Percentiles rank a stretch among this genome's conserved stretches.
Evolutionary conservation across 64 coral and sea anemone species (phyloP).

Genomic region (Pocillopora damicornis): DNA sequence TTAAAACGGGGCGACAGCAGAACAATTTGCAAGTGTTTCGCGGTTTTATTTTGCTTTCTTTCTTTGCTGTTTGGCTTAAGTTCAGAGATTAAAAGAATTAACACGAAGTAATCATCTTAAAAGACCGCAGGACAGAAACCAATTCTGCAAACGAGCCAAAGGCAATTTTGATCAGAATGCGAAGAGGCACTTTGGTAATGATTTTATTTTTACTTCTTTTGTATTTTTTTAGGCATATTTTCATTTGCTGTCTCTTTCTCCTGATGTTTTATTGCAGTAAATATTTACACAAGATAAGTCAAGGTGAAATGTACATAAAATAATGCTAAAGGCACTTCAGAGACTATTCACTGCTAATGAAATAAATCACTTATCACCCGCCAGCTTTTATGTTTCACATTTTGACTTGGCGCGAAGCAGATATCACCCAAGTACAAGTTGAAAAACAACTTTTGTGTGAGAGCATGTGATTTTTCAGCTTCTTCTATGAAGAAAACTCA

Average conservation of each 20-base stretch:
- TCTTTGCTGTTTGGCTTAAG: background rate
- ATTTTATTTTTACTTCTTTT: background rate
- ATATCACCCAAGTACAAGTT: background rate
- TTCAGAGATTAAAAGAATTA: slow-evolving; percentile 5
- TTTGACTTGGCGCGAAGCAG: background rate
- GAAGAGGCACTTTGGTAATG: background rate
- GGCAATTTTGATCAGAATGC: background rate
- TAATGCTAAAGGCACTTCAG: slow-evolving; percentile 7
- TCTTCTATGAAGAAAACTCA: background rate
- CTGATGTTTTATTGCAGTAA: background rate
- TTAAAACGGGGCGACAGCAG: background rate
- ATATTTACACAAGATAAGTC: slow-evolving; percentile 11
- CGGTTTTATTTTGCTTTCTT: background rate
- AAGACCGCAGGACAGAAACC: background rate
- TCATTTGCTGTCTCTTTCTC: background rate
- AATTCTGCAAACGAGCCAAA: background rate
- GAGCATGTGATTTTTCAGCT: background rate
- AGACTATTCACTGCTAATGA: background rate
- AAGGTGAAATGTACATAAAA: background rate
- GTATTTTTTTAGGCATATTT: background rate
- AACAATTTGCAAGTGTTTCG: background rate
- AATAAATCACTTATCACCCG: slow-evolving; percentile 8
- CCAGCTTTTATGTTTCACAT: background rate
- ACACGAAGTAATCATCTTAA: background rate
- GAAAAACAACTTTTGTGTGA: slow-evolving; percentile 6